Evolutionary conservation across 2,888 invertebrate genomes (phyloP), one percentile per base, ranked within the genome.

Genomic region (Ganaspis brasiliensis): DNA sequence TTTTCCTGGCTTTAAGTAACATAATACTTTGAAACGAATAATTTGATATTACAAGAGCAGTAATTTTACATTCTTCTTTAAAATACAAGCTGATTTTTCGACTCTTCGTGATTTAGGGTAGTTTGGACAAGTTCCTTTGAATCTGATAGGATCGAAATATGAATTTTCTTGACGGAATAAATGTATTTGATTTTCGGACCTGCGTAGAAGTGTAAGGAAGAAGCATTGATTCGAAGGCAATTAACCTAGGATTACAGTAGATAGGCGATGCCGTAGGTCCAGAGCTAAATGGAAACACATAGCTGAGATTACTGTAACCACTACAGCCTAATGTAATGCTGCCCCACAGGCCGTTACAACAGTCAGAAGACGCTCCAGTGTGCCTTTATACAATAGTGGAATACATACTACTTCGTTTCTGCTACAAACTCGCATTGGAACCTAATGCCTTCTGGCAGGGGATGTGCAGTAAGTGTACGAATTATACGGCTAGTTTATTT

Each of bases 231-330:
- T 89, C 86, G 86, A 84, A 84, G 84, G 85, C 87, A 90, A 90
- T 89, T 88, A 89, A 88, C 86, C 88, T 86, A 84, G 86, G 87
- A 89, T 89, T 89, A 88, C 84, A 83, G 83, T 83, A 84, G 84
- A 86, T 86, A 84, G 88, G 85, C 83, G 81, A 83, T 82, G 82
- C 84, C 83, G 82, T 84, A 83, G 85, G 87, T 87, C 85, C 83
- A 78, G 81, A 77, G 83, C 87, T 87, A 89, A 90, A 90, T 90
- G 88, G 89, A 89, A 89, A 90, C 88, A 88, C 89, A 91, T 91
- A 85, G 89, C 86, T 87, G 89, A 89, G 89, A 91, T 91, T 90
- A 91, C 89, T 86, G 85, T 74, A 85, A 86, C 86, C 79, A 85
- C 86, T 87, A 85, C 86, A 84, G 55, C 72, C 61, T 82, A 79